A percentile compares a stretch with the other conserved stretches of the same genome.
Evolutionary conservation across 2,113 vertebrate genomes (phyloP).

Genomic region (Notothenia rossii): DNA sequence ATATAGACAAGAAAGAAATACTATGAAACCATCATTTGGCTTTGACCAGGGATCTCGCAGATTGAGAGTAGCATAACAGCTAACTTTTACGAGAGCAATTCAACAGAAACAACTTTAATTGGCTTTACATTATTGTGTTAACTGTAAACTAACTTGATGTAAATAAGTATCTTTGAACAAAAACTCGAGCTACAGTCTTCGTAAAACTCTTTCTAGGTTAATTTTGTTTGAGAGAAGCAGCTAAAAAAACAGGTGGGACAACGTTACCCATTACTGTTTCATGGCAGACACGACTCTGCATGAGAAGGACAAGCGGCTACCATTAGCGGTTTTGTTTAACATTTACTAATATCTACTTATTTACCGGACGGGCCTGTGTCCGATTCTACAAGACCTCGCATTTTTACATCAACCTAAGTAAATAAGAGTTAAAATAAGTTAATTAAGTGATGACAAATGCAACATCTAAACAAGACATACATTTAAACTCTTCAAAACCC

Average conservation of each 20-base stretch:
- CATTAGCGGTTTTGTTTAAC: constrained; percentile 5
- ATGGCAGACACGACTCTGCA: constrained; percentile 18
- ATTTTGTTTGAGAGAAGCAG: too few relatives aligned
- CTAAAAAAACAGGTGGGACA: neutral
- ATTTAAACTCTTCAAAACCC: neutral
- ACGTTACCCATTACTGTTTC: neutral
- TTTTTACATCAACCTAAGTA: neutral
- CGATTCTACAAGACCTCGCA: fast-evolving
- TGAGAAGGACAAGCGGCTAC: neutral
- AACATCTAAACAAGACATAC: neutral
- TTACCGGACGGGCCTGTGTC: neutral
- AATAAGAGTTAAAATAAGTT: neutral
- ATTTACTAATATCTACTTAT: neutral
- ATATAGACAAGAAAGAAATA: too few relatives aligned
- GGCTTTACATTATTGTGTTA: neutral
- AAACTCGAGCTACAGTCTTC: too few relatives aligned
- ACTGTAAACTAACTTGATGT: neutral
- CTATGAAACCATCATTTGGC: too few relatives aligned
- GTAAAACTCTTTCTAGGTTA: neutral
- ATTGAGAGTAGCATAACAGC: constrained; percentile 4
- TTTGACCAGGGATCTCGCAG: neutral
- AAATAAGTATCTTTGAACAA: neutral
- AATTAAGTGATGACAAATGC: neutral
- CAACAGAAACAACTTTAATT: neutral
- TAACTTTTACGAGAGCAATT: neutral